Evolutionary conservation across 2,113 vertebrate species (phyloP), one percentile per base, ranked within the genome.

Genomic region (Neolamprologus sp.): DNA sequence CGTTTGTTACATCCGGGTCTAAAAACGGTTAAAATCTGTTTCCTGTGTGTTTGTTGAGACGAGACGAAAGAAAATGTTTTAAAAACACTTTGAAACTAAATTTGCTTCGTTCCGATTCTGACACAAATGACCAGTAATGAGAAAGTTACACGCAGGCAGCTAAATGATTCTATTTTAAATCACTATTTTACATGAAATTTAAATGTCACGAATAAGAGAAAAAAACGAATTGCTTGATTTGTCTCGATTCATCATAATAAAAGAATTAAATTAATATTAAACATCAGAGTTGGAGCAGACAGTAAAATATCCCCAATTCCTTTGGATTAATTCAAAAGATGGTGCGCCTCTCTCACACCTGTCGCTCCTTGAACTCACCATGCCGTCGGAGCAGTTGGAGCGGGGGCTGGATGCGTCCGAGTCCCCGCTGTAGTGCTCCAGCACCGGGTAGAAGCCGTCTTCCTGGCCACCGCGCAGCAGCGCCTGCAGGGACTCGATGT

Each of bases 361-460:
- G 89, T 75, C 73, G 4, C 45, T 9, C n/a, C 81, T 5, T 37
- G 13, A 55, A 87, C 98, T 98, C 94, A 99, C 98, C 98, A 98
- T 99, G 96, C 98, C 98, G 4, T 99, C 98, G 0, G 98, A 99
- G 95, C 98, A 99, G 96, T 97, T 99, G 95, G 98, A 99, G 12
- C 97, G 97, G 6, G 98, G 98, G 92, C 98, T 99, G 96, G 98
- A 99, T 11, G 97, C 98, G 3, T 99, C 98, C 0, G 98, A 99
- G 87, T 99, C 98, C 54, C 98, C 98, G 37, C 97, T 98, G 96
- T 99, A 99, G 90, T 98, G 98, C 90, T 99, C 98, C 95, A 97
- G 94, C 40, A 95, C 97, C 1, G 95, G 98, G 95, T 97, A 98
- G 84, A 96, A 98, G 88, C 94, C 82, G 4, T 98, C 96, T 83